Conservation (phyloP, 2,888 invertebrate genomes). For the Plutella xylostella region DNA sequence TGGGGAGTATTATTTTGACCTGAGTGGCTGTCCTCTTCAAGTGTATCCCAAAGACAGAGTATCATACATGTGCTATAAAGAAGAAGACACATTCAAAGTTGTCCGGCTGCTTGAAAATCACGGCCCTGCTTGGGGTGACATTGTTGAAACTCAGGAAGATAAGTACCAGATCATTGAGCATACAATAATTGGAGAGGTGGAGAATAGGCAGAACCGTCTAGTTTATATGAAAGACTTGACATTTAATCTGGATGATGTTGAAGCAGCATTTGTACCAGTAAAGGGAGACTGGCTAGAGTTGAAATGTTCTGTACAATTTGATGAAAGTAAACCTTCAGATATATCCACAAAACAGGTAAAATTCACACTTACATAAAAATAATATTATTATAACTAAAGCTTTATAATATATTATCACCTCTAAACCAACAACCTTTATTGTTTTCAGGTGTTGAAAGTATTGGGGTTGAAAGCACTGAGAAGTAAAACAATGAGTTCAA, state of each 20-base stretch:
- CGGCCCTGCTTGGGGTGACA: constrained; percentile 61
- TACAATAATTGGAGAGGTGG: constrained; percentile 43
- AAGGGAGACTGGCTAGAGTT: constrained; percentile 78
- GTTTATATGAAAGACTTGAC: constrained; percentile 65
- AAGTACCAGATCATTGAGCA: constrained; percentile 41
- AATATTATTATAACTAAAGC: neutral
- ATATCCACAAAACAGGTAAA: constrained; percentile 51
- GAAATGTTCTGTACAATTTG: constrained; percentile 71
- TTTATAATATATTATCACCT: neutral
- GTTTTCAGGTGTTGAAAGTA: constrained; percentile 72
- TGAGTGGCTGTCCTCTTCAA: constrained; percentile 32
- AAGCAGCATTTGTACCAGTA: constrained; percentile 74
- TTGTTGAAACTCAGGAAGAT: constrained; percentile 33
- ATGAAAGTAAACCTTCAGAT: constrained; percentile 62
- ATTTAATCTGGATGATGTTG: constrained; percentile 72
- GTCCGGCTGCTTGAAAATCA: constrained; percentile 69
- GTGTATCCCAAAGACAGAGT: constrained; percentile 66
- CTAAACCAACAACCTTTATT: too few relatives aligned
- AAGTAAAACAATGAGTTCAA: constrained; percentile 61
- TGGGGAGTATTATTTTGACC: constrained; percentile 65
- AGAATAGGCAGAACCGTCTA: constrained; percentile 34
- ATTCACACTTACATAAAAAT: neutral
- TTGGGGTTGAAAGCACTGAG: constrained; percentile 71
- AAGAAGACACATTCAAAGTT: constrained; percentile 55
- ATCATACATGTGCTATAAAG: constrained; percentile 64